Evolutionary conservation across 2,797 vertebrate species (phyloP), one percentile per base, ranked within the genome.

Genomic region (Natrix natrix): DNA sequence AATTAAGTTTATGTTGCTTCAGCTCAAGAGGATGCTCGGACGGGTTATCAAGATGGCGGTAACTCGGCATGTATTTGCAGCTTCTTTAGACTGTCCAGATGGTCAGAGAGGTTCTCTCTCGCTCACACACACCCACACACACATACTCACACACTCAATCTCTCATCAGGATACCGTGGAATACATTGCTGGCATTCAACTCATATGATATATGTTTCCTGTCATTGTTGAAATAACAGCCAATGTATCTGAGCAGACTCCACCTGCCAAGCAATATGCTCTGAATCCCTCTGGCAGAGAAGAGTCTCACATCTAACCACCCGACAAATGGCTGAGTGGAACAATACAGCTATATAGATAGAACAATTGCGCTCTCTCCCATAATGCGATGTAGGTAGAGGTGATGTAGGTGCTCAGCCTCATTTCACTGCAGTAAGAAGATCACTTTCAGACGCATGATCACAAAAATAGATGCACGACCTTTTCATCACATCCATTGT

Each of bases 191-290:
- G 97, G 94, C 98, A 98, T 98, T 97, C 97, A 98, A 97, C 96
- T 95, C 17, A 74, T 88, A 96, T 98, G 98, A 99, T 99, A 97
- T 98, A 99, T 99, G 98, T 98, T 98, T 98, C 98, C 98, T 98
- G 98, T 99, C 98, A 98, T 90, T 94, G 97, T 97, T 98, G 98
- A 98, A 98, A 99, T 98, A 99, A 99, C 99, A 99, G 97, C 96
- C 96, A 98, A 98, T 97, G 98, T 97, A 97, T 97, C 96, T 93
- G 98, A 98, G 97, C 96, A 91, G 97, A 97, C 97, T 97, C 98
- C 98, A 98, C 98, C 98, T 98, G 98, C 97, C 97, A 96, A 97
- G 98, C 98, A 98, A 97, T 97, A 98, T 98, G 98, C 97, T 98
- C 97, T 95, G 96, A 96, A 91, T 97, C 97, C 97, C 97, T 97